Evolutionary conservation across 2,797 vertebrate species (phyloP), one percentile per base, ranked within the genome.

Genomic region (Cyprinella venusta): DNA sequence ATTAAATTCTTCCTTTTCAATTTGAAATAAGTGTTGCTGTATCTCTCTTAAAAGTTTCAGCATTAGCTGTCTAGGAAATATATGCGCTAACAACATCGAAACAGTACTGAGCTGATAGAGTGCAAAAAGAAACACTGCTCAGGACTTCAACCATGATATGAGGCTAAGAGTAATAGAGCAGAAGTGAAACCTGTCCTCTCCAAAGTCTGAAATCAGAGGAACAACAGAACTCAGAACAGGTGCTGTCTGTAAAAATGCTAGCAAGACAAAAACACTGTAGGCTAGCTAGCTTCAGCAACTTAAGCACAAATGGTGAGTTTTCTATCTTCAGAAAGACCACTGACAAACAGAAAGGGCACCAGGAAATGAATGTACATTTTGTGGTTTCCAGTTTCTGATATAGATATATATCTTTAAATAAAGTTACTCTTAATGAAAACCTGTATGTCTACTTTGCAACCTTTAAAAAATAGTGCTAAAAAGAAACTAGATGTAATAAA

Each of bases 101-200:
- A 56, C 67, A 13, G 38, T 19, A 13, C 21, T 59, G 4, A 30
- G 38, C 24, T 54, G 12, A 30, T 45, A 45, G 59, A 65, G 54
- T 4, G 82, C 79, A 74, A 76, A 7, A n/a, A 59, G 4, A 59
- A 48, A 59, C 5, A 56, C 4, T 36, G 26, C 56, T n/a, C 30
- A 81, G 9, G 40, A 21, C 26, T 81, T 81, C 30, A 59, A 33
- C 24, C 52, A 19, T 86, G 56, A 64, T 50, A 52, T 21, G 15
- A 1, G 63, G 77, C 87, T 89, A 88, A 91, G 90, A 92, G 86
- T 91, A 38, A 38, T 48, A 56, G 80, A 72, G 81, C 89, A 92
- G 93, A 94, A 94, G 91, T 93, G 91, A 94, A 94, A 94, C 90
- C 45, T 3, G 9, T 38, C 81, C 87, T 83, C 75, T 76, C 82